Base-by-base conservation (phyloP, 2,113 vertebrate genomes). In the Orycteropus afer region DNA sequence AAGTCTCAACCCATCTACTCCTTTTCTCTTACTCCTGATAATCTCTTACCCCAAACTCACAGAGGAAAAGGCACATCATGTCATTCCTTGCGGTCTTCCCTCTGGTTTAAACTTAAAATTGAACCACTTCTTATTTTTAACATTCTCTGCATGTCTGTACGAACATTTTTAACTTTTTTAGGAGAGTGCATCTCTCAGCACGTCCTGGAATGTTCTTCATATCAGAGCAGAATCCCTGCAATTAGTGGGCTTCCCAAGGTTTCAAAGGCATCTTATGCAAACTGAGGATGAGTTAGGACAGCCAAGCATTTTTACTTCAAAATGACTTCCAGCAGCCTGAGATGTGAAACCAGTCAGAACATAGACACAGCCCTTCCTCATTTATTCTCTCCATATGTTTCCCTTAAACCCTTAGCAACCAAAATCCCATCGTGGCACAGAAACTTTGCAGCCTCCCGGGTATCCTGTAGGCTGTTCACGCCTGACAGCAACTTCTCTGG, bases 341-440 rank as follows among this genome's bases (percentile, higher is more conserved):
- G 40, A 22, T 6, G 0, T 49, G 7, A 80, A 85, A 53, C 63
- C 49, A 59, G 49, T 65, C n/a, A 11, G 92, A 84, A 57, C 20
- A 65, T 45, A 82, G 76, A 29, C 80, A 84, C 13, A 37, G 78
- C 55, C 40, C 45, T 79, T 90, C 74, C 49, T 89, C 57, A 4
- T 63, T 92, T 47, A 67, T 55, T 57, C 45, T 91, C 67, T 88
- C 67, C 63, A 12, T n/a, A 29, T 88, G 42, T 79, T 90, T 71
- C 10, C 1, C 86, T 59, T 74, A 88, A 95, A 80, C 90, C 90
- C 61, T 84, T 91, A 90, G 90, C 84, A 96, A 74, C 90, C 80
- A 94, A 53, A 47, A 45, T 83, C 86, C 65, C 13, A 13, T 88
- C 47, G 20, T 20, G 29, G 76, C n/a, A 57, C 49, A 40, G 69